Conservation (phyloP, 2,888 invertebrate species). For the Rhodophaea formosa region DNA sequence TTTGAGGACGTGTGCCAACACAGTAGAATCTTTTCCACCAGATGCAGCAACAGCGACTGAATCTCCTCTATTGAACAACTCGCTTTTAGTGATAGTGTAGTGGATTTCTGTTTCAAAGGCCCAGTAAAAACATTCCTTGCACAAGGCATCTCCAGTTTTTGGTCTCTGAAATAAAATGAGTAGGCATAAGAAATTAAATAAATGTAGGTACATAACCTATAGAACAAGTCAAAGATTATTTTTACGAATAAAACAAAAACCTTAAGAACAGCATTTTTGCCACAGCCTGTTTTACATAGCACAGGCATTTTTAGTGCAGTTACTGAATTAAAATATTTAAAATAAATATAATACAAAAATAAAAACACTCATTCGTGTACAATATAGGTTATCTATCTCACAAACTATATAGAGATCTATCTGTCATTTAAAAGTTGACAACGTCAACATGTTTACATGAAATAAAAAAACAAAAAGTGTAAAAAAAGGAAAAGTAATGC, state of each 20-base stretch:
- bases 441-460: too few species aligned
- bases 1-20: slow-evolving; percentile 96
- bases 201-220: slow-evolving; percentile 21
- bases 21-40: slow-evolving; percentile 98
- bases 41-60: slow-evolving; percentile 96
- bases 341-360: not conserved
- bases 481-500: too few species aligned
- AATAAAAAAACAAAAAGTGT: too few species aligned
- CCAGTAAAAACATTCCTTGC: slow-evolving; percentile 96
- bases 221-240: slow-evolving; percentile 9
- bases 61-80: slow-evolving; percentile 90
- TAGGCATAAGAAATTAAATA: too few species aligned
- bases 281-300: slow-evolving; percentile 86
- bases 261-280: slow-evolving; percentile 88
- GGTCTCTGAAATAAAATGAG: slow-evolving; percentile 83
- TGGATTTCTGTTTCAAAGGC: slow-evolving; percentile 98
- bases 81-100: slow-evolving; percentile 90
- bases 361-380: not conserved
- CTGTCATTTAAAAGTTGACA: too few species aligned
- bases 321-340: slow-evolving; percentile 8
- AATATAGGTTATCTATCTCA: not conserved
- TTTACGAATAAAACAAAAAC: slow-evolving; percentile 61
- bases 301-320: slow-evolving; percentile 81
- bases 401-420: too few species aligned
- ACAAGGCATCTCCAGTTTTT: slow-evolving; percentile 94